Base-by-base conservation (phyloP, 2,888 invertebrate genomes). In the Plutella xylostella region DNA sequence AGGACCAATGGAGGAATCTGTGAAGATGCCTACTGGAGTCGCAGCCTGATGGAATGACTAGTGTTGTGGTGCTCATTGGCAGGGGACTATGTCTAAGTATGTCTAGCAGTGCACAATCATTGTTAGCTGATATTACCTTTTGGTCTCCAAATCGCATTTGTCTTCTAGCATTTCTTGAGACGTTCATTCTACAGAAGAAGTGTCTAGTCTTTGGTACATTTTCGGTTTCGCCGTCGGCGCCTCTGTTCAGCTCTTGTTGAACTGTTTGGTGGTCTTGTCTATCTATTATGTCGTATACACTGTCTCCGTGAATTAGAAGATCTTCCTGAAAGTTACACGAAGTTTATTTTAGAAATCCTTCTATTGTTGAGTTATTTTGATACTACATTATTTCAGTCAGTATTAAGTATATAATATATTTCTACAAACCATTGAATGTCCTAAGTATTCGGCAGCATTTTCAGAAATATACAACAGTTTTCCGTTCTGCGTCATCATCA, bases 131-230 rank as follows among this genome's bases (percentile, higher is more conserved):
- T n/a, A n/a, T 85, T 85, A 97, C 97, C 92, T 98, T 98, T 87
- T 98, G 98, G 87, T 98, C 97, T 38, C 97, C 97, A 76, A 97
- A 98, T 76, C 98, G 90, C 89, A 98, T 94, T 83, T 98, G 98
- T 62, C 98, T 86, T 62, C 98, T 89, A 35, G 97, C 96, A 82
- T 97, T 98, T 72, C 98, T 89, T 37, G 98, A 97, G 49, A 98
- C 97, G 80, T 98, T 98, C 93, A 98, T 97, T 61, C 98, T 90
- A 85, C 98, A 98, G 64, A 98, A 91, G 85, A 98, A 98, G 77
- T 97, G 88, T 63, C 96, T 79, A 68, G 72, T 80, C 77, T 85
- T 84, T 78, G 82, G 83, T 85, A 78, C 86, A 72, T 77, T 77
- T 63, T 84, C 83, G 74, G 80, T 78, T 72, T 84, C 80, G 56